Conservation (phyloP, 2,113 vertebrate genomes). For the Rhizomys pruinosus region DNA sequence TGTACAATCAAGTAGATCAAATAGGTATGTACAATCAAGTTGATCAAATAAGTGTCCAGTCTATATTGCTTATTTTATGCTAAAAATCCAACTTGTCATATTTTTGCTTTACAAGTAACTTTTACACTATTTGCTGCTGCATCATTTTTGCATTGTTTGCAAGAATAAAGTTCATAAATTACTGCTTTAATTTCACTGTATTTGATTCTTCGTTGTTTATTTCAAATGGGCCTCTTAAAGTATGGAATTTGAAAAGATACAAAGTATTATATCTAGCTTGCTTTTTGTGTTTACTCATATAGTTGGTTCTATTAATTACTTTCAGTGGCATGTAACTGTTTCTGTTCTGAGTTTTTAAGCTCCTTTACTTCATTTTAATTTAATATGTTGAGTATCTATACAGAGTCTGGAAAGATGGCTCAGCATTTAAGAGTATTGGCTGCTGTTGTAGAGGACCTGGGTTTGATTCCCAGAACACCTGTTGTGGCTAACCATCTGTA, state of each 20-base stretch:
- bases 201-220: not conserved
- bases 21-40: no score
- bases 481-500: no score
- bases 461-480: no score
- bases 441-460: no score
- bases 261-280: not conserved
- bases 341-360: not conserved
- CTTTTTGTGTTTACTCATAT: not conserved
- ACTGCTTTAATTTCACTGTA: not conserved
- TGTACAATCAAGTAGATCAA: no score
- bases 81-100: not conserved
- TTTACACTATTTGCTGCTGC: not conserved
- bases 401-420: no score
- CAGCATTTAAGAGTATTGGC: no score
- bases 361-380: not conserved
- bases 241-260: not conserved
- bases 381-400: no score
- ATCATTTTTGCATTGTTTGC: not conserved
- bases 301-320: not conserved
- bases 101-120: not conserved
- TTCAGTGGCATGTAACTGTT: not conserved
- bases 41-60: no score
- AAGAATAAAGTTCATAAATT: slow-evolving; percentile 9
- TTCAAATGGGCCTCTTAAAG: not conserved
- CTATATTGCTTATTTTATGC: no score